These are phyloP conservation scores for Temnothorax rugatulus DNA, from an alignment of 2,888 invertebrate species.

Conservation along the genomic window DNA sequence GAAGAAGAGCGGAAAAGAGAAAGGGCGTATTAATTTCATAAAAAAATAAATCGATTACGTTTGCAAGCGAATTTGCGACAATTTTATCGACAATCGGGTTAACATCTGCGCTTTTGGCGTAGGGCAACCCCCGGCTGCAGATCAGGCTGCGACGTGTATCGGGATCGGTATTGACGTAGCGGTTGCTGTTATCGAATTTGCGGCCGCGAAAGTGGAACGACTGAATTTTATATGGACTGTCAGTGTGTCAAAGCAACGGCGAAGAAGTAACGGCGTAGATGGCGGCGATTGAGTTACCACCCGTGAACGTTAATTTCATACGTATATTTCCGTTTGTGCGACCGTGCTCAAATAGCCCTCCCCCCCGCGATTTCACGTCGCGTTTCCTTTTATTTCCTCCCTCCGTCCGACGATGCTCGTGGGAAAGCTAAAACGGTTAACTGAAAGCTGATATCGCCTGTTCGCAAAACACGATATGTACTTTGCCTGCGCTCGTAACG, in stretches of 20 bases:
- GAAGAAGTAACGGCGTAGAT: constrained; percentile 34
- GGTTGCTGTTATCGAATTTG: constrained; percentile 54
- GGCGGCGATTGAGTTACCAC: constrained; percentile 48
- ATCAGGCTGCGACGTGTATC: constrained; percentile 41
- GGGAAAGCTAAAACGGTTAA: constrained; percentile 43
- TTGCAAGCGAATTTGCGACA: constrained; percentile 34
- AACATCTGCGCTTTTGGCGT: constrained; percentile 47
- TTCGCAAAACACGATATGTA: constrained; percentile 7
- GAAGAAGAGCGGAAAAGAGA: not conserved
- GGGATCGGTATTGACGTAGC: constrained; percentile 50
- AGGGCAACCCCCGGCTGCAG: not conserved
- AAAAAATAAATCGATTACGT: constrained; percentile 30
- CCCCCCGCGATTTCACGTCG: constrained; percentile 8
- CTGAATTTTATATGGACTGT: constrained; percentile 54
- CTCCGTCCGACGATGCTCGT: constrained; percentile 21
- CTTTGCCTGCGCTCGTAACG: constrained; percentile 20
- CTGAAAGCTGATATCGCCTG: constrained; percentile 19
- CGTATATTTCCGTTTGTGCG: constrained; percentile 28
- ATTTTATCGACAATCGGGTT: constrained; percentile 50
- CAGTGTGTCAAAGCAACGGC: constrained; percentile 46
- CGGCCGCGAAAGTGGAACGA: constrained; percentile 53
- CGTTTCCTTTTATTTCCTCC: constrained; percentile 6
- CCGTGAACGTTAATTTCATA: constrained; percentile 46
- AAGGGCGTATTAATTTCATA: constrained; percentile 24
- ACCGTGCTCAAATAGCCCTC: not conserved